A percentile compares a stretch with the other conserved stretches of the same genome.
Evolutionary conservation across 2,888 invertebrate species (phyloP).

Genomic region (Cylindroiulus punctatus): DNA sequence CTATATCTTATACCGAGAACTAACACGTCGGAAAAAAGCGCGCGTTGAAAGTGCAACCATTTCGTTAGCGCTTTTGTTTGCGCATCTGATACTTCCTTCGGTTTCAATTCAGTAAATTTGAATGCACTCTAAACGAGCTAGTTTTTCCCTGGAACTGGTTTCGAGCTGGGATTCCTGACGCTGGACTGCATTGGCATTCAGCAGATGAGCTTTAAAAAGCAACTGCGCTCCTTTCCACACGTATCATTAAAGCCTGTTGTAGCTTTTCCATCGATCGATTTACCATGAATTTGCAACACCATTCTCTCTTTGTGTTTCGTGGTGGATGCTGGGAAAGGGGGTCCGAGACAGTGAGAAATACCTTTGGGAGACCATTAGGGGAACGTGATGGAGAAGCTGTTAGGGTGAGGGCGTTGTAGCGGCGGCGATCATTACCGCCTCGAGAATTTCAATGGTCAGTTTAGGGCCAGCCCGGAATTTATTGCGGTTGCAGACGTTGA

Average conservation of each 20-base stretch:
- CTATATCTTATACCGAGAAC: no score
- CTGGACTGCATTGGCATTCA: slow-evolving; percentile 24
- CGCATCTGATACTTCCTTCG: neutral
- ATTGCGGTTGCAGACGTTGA: slow-evolving; percentile 7
- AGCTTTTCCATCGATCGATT: slow-evolving; percentile 28
- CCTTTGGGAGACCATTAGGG: slow-evolving; percentile 14
- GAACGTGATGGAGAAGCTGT: slow-evolving; percentile 34
- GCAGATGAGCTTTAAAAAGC: slow-evolving; percentile 25
- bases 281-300: slow-evolving; percentile 30
- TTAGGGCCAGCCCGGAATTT: slow-evolving; percentile 23
- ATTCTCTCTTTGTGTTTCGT: neutral
- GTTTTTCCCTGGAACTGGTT: neutral
- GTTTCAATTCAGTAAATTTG: slow-evolving; percentile 30
- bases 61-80: neutral
- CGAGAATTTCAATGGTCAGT: slow-evolving; percentile 41
- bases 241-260: slow-evolving; percentile 36
- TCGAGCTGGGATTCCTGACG: neutral
- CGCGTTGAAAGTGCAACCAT: neutral
- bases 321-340: neutral
- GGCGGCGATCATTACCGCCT: slow-evolving; percentile 34
- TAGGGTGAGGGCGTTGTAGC: slow-evolving; percentile 16
- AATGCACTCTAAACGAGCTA: neutral
- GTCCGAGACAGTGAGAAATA: slow-evolving; percentile 17
- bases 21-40: no score
- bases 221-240: neutral